These are phyloP conservation scores for Pedetes capensis DNA, from an alignment of 2,113 vertebrate species.

Conservation along the genomic window DNA sequence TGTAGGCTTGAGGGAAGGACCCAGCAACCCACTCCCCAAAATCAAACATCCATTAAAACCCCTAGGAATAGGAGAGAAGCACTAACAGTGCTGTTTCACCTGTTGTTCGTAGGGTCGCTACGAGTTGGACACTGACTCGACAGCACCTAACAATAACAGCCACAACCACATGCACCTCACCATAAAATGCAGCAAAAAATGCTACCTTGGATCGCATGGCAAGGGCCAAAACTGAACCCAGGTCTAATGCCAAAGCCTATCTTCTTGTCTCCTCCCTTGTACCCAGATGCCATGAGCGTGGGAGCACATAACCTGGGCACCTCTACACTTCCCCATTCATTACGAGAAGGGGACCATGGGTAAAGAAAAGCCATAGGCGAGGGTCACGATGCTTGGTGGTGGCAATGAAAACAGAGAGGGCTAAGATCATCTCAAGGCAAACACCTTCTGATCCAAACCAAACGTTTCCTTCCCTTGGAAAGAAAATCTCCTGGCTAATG, in stretches of 20 bases:
- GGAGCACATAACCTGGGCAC: too few species aligned
- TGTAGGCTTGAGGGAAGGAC: too few species aligned
- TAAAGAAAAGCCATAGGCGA: constrained; percentile 25
- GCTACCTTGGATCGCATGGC: background rate
- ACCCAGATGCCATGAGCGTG: background rate
- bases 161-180: background rate
- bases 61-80: too few species aligned
- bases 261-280: background rate
- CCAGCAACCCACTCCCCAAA: too few species aligned
- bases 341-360: background rate
- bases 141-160: too few species aligned
- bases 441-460: constrained; percentile 59
- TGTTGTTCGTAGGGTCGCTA: too few species aligned
- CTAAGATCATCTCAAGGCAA: constrained; percentile 29
- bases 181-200: background rate
- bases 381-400: background rate
- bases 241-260: background rate
- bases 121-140: too few species aligned
- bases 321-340: background rate
- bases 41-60: too few species aligned
- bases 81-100: too few species aligned
- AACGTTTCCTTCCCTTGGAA: constrained; percentile 38
- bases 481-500: constrained; percentile 37
- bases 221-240: background rate
- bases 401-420: constrained; percentile 61